Conservation (phyloP, 2,113 vertebrate species). For the Labeo catla region DNA sequence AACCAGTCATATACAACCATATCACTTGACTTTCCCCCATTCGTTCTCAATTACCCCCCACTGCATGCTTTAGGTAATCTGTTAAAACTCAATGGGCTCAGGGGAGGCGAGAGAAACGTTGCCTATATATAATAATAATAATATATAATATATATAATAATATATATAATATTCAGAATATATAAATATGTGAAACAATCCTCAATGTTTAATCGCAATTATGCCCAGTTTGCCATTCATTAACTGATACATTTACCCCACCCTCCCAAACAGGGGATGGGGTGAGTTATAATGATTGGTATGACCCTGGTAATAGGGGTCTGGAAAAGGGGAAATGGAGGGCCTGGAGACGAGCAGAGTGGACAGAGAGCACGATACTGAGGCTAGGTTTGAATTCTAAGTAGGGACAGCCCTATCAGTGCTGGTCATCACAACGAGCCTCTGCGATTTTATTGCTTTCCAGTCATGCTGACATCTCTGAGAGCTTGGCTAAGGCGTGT, state of each 20-base stretch:
- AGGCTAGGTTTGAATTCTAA: slow-evolving; percentile 43
- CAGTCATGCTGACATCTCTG: neutral
- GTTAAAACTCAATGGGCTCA: too few species aligned
- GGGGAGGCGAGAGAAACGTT: too few species aligned
- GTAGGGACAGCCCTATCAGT: slow-evolving; percentile 40
- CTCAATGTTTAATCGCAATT: neutral
- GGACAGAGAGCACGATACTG: neutral
- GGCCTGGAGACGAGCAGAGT: neutral
- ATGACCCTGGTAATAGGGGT: neutral
- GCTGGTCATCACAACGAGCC: slow-evolving; percentile 34
- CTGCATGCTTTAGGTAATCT: too few species aligned
- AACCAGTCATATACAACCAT: too few species aligned
- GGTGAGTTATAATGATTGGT: neutral
- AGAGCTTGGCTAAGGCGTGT: slow-evolving; percentile 1
- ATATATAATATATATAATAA: too few species aligned
- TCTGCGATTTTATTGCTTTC: slow-evolving; percentile 42
- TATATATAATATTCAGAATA: too few species aligned
- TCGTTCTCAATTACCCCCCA: too few species aligned
- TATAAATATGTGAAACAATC: neutral
- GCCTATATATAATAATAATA: too few species aligned
- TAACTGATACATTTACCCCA: neutral
- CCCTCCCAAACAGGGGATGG: neutral
- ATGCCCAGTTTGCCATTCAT: neutral
- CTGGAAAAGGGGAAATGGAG: neutral
- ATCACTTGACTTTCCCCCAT: too few species aligned